phyloP scores from a whole-genome alignment of 92 coral and sea anemone species.

The Zoanthus sansibaricus region DNA sequence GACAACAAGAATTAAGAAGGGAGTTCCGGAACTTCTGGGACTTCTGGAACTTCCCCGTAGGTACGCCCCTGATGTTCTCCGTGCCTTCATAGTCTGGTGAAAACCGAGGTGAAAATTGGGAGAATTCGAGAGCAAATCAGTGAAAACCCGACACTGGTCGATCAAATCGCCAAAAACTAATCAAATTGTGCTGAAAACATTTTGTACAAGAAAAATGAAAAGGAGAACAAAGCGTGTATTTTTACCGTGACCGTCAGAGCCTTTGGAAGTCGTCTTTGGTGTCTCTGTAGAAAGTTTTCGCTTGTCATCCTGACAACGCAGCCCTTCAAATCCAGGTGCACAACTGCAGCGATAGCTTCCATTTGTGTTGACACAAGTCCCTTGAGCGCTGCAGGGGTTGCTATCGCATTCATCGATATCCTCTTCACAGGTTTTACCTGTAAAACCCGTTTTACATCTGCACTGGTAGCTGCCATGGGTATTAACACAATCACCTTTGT shows the following conservation, averaged over 20 bases:
- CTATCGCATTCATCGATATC: constrained; percentile 12
- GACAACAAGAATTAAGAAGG: too few species aligned
- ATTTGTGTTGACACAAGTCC: background rate
- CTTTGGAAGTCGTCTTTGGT: background rate
- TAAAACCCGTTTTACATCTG: constrained; percentile 12
- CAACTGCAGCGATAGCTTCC: constrained; percentile 10
- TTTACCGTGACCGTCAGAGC: background rate
- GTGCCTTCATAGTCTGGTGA: too few species aligned
- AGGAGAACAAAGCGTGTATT: background rate
- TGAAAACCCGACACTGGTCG: too few species aligned
- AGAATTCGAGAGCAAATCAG: too few species aligned
- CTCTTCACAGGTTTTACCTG: constrained; percentile 14
- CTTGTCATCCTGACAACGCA: background rate
- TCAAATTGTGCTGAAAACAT: too few species aligned
- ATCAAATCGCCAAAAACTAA: too few species aligned
- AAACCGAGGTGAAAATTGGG: too few species aligned
- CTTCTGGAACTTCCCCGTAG: too few species aligned
- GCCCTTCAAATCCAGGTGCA: background rate
- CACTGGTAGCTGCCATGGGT: background rate
- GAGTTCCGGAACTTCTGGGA: too few species aligned
- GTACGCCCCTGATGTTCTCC: too few species aligned
- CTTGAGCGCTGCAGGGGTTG: constrained; percentile 7
- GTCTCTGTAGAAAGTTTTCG: background rate
- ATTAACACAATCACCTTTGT: background rate
- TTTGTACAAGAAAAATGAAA: background rate